Base-by-base conservation (phyloP, 2,797 vertebrate species). In the Sternarchorhynchus goeldii region DNA sequence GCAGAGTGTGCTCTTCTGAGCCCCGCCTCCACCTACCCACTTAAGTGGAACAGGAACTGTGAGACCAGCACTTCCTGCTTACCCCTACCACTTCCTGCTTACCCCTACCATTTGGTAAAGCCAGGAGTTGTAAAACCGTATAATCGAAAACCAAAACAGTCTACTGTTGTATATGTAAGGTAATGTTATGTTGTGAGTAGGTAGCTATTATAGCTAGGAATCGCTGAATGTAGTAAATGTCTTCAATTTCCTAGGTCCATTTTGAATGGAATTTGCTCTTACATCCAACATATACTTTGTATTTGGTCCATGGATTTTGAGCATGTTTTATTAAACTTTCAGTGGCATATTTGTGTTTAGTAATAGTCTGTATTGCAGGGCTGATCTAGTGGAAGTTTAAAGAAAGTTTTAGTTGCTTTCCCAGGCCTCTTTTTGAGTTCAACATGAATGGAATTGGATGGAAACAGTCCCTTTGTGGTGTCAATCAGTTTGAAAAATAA, bases 1-100 rank as follows among this genome's bases (percentile, higher is more conserved):
- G 85, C 88, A 75, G 41, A 67, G 32, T 18, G 14, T 55, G 63
- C 71, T 58, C 71, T 78, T 55, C 56, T 8, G 70, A 31, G 53
- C 63, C 55, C 45, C 62, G 0, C 14, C 85, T 81, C 80, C 81
- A 86, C 77, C 84, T 84, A 81, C 77, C 83, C 63, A 81, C 84
- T 75, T 25, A 80, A 85, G 84, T 79, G 17, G n/a, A 86, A 84
- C 82, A 86, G 90, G 90, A 92, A 90, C 86, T 84, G 86, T 85
- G 66, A 75, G 86, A 90, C 92, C 91, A 92, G 91, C 90, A 88
- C 82, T 91, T 93, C 90, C 87, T 87, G 82, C 59, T 82, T 60
- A 75, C 82, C 53, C 20, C 34, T 78, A 59, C 78, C 83, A 85
- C 64, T 76, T 71, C 90, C 87, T 87, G 82, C 59, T 82, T 60